Evolutionary conservation across 2,797 vertebrate species (phyloP).

Genomic region (Dendrocincla tyrannina): DNA sequence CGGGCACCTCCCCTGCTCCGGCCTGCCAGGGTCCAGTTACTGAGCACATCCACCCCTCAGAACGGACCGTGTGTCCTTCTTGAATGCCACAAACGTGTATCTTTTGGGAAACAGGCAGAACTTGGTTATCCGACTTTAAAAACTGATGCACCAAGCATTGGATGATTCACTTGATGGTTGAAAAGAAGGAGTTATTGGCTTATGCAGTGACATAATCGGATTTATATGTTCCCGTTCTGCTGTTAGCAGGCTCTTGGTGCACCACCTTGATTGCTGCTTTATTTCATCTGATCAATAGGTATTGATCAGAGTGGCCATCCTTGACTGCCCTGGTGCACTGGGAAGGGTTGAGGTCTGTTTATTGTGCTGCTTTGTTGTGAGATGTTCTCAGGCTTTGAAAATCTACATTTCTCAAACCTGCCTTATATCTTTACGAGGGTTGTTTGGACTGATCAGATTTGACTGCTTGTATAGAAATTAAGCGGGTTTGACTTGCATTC

Average conservation of each 20-base stretch:
- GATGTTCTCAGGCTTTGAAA: background rate
- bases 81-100: rapidly evolving
- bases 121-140: background rate
- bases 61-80: background rate
- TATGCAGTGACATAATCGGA: rapidly evolving
- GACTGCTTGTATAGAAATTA: background rate
- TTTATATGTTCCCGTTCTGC: rapidly evolving
- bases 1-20: rapidly evolving
- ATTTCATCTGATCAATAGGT: background rate
- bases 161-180: background rate
- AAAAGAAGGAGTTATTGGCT: background rate
- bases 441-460: background rate
- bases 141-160: background rate
- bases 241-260: background rate
- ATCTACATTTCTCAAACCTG: background rate
- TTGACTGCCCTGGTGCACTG: background rate
- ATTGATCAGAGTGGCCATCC: background rate
- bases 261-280: background rate
- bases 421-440: background rate
- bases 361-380: background rate
- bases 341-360: background rate
- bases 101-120: background rate
- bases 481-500: background rate
- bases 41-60: background rate
- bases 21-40: too few species aligned